Evolutionary conservation across 64 coral and sea anemone genomes (phyloP), one percentile per base, ranked within the genome.

Genomic region (Acropora tenuis): DNA sequence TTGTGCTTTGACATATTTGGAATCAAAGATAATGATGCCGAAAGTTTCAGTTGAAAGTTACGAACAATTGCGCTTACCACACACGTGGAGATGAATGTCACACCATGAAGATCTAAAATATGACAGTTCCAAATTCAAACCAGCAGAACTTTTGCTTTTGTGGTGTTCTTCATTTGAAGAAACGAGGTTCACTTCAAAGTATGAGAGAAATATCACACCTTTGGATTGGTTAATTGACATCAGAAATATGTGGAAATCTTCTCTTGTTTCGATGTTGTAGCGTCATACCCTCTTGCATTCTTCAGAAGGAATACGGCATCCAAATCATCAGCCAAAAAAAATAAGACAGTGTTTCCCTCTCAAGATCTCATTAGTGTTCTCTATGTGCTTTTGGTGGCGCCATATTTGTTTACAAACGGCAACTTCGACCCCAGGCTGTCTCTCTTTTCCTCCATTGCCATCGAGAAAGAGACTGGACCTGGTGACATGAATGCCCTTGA

Each of bases 61-160:
- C 75, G 17, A 11, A 78, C 45, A 2, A 41, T 41, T 11, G 46
- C 44, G 43, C 19, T 5, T 1, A 43, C 30, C 52, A 78, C 44
- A 78, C 75, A 16, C 18, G 47, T 48, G 3, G 75, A 49, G 11
- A 30, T 16, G 30, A 7, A 47, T 48, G 3, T 78, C 8, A 47
- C 75, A 48, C 5, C 52, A 55, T 10, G 43, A 47, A 78, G 10
- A 3, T 5, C 8, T n/a, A 41, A 13, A 47, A 3, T 46, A 46
- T 48, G 52, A 55, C 52, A 10, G 6, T 55, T 78, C 75, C 75
- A 78, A 78, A 78, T 78, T 78, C 75, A 78, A 78, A 78, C 43
- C 2, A 13, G 43, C 75, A 0, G 75, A 78, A 49, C 43, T n/a
- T 48, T 78, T 78, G 75, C 52, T 55, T 55, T 55, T 5, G 13